Conservation (phyloP, 2,888 invertebrate genomes). For the Dicycla oo region DNA sequence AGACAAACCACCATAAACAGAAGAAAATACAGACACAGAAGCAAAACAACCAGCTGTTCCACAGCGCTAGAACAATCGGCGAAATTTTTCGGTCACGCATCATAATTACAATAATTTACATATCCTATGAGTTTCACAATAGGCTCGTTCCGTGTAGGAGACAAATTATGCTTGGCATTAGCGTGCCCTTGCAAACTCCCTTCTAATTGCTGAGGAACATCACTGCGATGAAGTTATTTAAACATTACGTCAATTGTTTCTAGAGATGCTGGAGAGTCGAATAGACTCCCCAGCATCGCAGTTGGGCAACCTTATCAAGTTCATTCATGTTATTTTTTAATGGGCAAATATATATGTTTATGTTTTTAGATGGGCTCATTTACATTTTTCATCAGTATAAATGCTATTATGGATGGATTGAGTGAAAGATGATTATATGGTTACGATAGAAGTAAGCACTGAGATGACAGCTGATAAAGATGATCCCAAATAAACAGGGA, state of each 20-base stretch:
- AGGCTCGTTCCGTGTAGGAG: constrained; percentile 82
- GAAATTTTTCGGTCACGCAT: constrained; percentile 70
- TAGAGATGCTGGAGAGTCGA: constrained; percentile 16
- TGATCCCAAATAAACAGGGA: background rate
- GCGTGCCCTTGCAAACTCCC: constrained; percentile 57
- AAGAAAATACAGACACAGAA: constrained; percentile 2
- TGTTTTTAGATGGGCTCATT: background rate
- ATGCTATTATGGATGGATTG: background rate
- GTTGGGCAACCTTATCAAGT: constrained; percentile 24
- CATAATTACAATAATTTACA: constrained; percentile 76
- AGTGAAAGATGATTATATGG: background rate
- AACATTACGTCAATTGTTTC: constrained; percentile 45
- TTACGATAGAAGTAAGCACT: background rate
- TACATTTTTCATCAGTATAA: background rate
- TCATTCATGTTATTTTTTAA: constrained; percentile 2
- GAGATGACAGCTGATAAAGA: background rate
- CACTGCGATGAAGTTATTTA: constrained; percentile 37
- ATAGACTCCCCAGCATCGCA: no score
- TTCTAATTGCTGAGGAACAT: constrained; percentile 61
- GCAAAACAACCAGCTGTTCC: constrained; percentile 26
- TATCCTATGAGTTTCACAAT: constrained; percentile 74
- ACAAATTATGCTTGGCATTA: constrained; percentile 80
- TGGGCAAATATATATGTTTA: no score
- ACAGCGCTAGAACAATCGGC: constrained; percentile 59
- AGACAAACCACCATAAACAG: background rate